Evolutionary conservation across 53 echinoderm and acorn worm genomes (phyloP).

Genomic region (Astropecten irregularis): DNA sequence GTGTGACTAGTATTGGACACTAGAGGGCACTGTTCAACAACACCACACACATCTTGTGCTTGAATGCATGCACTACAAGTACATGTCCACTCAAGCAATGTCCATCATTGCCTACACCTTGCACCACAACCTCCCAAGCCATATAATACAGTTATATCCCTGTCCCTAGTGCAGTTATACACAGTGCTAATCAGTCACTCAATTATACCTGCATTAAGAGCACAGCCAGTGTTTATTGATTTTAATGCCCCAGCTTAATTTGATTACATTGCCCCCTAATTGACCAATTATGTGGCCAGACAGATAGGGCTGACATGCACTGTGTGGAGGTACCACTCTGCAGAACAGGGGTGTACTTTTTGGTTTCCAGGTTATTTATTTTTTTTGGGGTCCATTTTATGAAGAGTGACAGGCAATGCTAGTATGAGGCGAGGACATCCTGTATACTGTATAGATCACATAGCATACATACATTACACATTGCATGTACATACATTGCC

Average conservation of each 20-base stretch:
- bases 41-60: not conserved
- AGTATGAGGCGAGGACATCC: too few species aligned
- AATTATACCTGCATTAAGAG: conserved; percentile 50
- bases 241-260: conserved; percentile 57
- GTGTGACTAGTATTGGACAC: not conserved
- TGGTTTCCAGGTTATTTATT: not conserved
- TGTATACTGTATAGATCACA: too few species aligned
- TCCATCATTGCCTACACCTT: not conserved
- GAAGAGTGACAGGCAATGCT: too few species aligned
- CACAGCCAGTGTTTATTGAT: conserved; percentile 53
- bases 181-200: conserved; percentile 15
- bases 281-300: conserved; percentile 49
- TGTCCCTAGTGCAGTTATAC: conserved; percentile 19
- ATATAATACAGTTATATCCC: conserved; percentile 10
- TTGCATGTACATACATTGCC: too few species aligned
- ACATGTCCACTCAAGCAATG: not conserved
- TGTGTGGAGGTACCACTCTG: conserved; percentile 24
- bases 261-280: conserved; percentile 54
- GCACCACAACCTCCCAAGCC: too few species aligned
- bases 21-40: conserved; percentile 3
- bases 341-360: conserved; percentile 15
- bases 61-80: not conserved
- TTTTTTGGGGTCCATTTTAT: too few species aligned
- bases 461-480: too few species aligned
- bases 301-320: conserved; percentile 26